Evolutionary conservation across 2,797 vertebrate genomes (phyloP), one percentile per base, ranked within the genome.

Genomic region (Perodicticus potto): DNA sequence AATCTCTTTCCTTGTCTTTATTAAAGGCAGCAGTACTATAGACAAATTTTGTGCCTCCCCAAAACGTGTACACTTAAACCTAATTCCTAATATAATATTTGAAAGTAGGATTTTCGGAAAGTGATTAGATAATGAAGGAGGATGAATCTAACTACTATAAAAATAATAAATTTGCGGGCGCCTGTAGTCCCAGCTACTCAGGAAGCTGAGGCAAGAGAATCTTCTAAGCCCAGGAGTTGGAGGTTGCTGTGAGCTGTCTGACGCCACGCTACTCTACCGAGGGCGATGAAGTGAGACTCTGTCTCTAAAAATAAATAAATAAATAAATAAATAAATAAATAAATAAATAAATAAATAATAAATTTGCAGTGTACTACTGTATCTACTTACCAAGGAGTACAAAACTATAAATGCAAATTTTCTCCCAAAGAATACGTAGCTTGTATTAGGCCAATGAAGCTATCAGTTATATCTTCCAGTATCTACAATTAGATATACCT

Each of bases 31-130:
- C 37, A 7, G 11, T n/a, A 23, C 20, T 65, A 34, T 4, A 53
- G 5, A 81, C 34, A 82, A 29, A 29, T 1, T 43, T 34, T 82
- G 32, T 49, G 14, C 67, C 12, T 20, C 43, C 17, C 17, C 34
- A 55, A 80, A 78, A 80, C 55, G 29, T 13, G 1, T 55, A 55
- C 40, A 9, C 55, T 37, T 49, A 89, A 80, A 43, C 3, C 19
- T 34, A 40, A 55, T 74, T 10, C 9, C 59, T 10, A 73, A 12
- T 53, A 5, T 70, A 34, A 2, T 37, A 69, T 49, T 61, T 85
- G 17, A 3, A 53, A n/a, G 32, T 78, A 4, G 6, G 20, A 2
- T 1, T 11, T 61, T 37, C 14, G 23, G 12, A 34, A 40, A 0
- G 25, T 57, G 72, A 77, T 89, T 53, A 40, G 19, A 6, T n/a